Evolutionary conservation across 1,140 invertebrate species (phyloP).

Genomic region (Ylistrum balloti): DNA sequence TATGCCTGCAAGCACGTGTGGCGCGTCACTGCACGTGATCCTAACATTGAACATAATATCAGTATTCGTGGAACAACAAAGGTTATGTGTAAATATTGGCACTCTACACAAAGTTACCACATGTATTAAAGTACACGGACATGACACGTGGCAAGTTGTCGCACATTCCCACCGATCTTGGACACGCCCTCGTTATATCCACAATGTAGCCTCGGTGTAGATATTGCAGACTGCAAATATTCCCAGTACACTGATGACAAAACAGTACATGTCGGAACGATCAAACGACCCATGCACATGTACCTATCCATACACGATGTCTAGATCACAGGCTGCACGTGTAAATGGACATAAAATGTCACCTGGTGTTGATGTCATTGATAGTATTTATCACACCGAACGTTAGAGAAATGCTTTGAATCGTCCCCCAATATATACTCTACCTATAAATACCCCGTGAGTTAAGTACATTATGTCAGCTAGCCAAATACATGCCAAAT

Average conservation of each 20-base stretch:
- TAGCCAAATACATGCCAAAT: too few relatives aligned
- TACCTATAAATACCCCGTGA: too few relatives aligned
- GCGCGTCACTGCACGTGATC: not conserved
- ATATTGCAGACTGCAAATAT: not conserved
- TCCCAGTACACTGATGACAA: not conserved
- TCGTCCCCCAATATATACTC: too few relatives aligned
- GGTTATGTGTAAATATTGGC: conserved; percentile 1
- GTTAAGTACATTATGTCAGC: too few relatives aligned
- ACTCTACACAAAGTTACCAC: not conserved
- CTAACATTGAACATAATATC: not conserved
- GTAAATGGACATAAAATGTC: not conserved
- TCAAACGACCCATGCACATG: not conserved
- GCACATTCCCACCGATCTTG: not conserved
- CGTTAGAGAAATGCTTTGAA: too few relatives aligned
- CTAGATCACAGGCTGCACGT: not conserved
- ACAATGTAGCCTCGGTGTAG: not conserved
- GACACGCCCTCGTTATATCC: not conserved
- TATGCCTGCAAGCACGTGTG: not conserved
- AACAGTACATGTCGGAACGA: not conserved
- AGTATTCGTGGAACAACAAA: not conserved
- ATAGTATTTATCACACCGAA: too few relatives aligned
- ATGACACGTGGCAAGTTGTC: not conserved
- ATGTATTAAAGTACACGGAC: not conserved
- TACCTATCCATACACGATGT: not conserved
- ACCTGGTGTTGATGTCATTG: not conserved